phyloP scores from a whole-genome alignment of 2,888 invertebrate species.

The Drosophila basisetae region DNA sequence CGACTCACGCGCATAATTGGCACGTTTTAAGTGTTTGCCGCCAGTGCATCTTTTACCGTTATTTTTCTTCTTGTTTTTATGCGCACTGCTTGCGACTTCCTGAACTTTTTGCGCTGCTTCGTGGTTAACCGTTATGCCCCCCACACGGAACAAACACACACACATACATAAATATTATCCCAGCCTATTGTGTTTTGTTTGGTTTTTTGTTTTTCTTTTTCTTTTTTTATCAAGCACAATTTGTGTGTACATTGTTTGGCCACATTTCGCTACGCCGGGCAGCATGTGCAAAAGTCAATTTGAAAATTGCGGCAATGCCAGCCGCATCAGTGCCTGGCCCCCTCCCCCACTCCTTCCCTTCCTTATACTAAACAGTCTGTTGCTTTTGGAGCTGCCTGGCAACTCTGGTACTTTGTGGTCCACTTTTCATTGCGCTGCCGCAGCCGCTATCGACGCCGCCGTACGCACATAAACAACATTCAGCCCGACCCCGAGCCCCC shows the following conservation, averaged over 20 bases:
- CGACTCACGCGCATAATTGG: slow-evolving; percentile 70
- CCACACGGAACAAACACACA: slow-evolving; percentile 20
- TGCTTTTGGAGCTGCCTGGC: slow-evolving; percentile 23
- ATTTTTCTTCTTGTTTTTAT: slow-evolving; percentile 37
- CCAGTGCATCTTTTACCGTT: slow-evolving; percentile 56
- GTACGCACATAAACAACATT: slow-evolving; percentile 62
- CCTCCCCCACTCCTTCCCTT: neutral
- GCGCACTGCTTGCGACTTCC: slow-evolving; percentile 12
- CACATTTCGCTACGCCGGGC: slow-evolving; percentile 69
- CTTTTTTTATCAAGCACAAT: slow-evolving; percentile 27
- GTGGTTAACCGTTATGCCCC: slow-evolving; percentile 46
- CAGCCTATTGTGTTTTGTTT: slow-evolving; percentile 31
- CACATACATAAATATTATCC: slow-evolving; percentile 27
- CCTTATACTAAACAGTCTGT: slow-evolving; percentile 38
- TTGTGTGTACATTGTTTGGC: slow-evolving; percentile 60
- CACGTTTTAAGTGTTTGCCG: slow-evolving; percentile 64
- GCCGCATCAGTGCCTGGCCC: slow-evolving; percentile 40
- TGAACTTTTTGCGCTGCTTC: slow-evolving; percentile 45
- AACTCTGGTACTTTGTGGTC: slow-evolving; percentile 73
- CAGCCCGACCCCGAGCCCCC: slow-evolving; percentile 3
- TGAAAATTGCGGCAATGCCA: slow-evolving; percentile 71
- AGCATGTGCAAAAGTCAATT: slow-evolving; percentile 82
- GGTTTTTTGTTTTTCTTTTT: slow-evolving; percentile 21
- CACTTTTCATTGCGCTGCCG: slow-evolving; percentile 55
- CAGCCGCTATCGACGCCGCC: slow-evolving; percentile 19